Percentiles rank a stretch among this genome's conserved stretches.
These are phyloP conservation scores for Nephila pilipes DNA, from an alignment of 1,140 invertebrate species.

Conservation along the genomic window DNA sequence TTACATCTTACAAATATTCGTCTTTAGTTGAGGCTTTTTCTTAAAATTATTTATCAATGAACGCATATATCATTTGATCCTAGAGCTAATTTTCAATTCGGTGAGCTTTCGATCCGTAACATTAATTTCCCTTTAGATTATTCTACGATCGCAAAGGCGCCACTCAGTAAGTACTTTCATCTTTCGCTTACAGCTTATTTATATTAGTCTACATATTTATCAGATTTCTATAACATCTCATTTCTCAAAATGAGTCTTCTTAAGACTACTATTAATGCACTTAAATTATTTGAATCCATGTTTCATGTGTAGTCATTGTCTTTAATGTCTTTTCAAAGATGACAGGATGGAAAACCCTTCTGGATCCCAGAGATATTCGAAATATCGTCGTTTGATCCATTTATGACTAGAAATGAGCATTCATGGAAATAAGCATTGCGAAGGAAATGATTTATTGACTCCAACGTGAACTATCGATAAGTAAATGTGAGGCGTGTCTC, in stretches of 20 bases:
- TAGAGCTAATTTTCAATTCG: background rate
- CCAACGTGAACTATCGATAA: background rate
- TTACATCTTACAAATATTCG: no score
- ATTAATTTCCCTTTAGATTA: background rate
- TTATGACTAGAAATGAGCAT: background rate
- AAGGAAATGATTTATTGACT: background rate
- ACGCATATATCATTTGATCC: no score
- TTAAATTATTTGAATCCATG: conserved; percentile 27
- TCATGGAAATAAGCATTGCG: background rate
- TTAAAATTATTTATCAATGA: no score
- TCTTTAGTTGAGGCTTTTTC: no score
- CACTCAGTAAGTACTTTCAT: background rate
- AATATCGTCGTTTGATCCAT: conserved; percentile 14
- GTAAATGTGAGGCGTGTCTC: background rate
- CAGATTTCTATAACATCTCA: background rate
- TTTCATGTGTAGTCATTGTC: conserved; percentile 30
- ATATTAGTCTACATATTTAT: background rate
- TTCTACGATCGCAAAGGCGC: background rate
- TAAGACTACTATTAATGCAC: conserved; percentile 33
- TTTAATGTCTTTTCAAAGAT: conserved; percentile 21
- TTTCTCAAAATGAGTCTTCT: background rate
- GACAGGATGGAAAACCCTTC: background rate
- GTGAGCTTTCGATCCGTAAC: background rate
- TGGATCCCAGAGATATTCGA: background rate
- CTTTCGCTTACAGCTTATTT: background rate